Base-by-base conservation (phyloP, 1,140 invertebrate genomes). In the Wiebesia pumilae region DNA sequence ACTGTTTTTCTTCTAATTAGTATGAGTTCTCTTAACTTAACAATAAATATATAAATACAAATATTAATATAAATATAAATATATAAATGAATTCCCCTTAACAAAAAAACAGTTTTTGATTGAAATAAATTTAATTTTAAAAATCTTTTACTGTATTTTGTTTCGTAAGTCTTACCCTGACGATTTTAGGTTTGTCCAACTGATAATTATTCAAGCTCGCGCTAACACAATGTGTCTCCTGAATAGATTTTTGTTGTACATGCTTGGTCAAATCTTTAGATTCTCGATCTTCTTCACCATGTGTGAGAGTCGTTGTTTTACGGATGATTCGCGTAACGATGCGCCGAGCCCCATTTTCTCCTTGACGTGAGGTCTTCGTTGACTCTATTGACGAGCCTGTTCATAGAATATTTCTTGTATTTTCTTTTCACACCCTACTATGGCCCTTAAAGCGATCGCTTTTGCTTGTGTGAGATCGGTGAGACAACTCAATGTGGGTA, bases 261-360 rank as follows among this genome's bases (percentile, higher is more conserved):
- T 94, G 94, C 91, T 94, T 91, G 86, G 95, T 94, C 90, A 97
- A 91, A 90, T 97, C 96, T 88, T 98, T 96, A 30, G 96, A 94
- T 30, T 96, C 95, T 87, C 95, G 95, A 9, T 96, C 95, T 91
- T 98, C 97, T 90, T 98, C 97, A 38, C 97, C 97, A 4, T 97
- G 95, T 30, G 97, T 98, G 81, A 98, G 91, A 1, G 98, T 98
- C 16, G 98, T 98, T 86, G 98, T 98, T 92, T 98, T 98, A 77
- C 97, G 95, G 12, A 98, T 96, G 86, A 98, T 97, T 89, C 97
- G 96, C 40, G 97, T 97, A 27, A 97, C 98, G 83, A 98, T 97
- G 84, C 96, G 95, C 78, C 96, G 95, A 88, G 96, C 96, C 80
- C 96, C 97, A 92, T 95, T 97, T 89, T 96, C 96, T 87, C 95